These are phyloP conservation scores for Gymnorhina tibicen DNA, from an alignment of 2,113 vertebrate genomes.

Conservation along the genomic window DNA sequence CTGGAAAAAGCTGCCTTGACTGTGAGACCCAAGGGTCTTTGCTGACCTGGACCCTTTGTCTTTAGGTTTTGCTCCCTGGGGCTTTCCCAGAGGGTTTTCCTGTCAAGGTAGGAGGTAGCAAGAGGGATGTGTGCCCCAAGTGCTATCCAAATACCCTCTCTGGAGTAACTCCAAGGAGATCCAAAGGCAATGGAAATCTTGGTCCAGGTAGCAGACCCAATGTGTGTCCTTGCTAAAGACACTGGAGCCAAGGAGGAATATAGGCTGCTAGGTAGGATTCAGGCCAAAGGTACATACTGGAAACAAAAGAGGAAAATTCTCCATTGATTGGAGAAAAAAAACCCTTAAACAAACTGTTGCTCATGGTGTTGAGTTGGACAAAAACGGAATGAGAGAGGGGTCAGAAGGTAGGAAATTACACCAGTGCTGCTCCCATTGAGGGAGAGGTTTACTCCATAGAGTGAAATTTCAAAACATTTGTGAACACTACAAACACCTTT, in stretches of 20 bases:
- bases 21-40: not conserved
- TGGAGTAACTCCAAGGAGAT: not conserved
- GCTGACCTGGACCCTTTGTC: not conserved
- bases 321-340: not conserved
- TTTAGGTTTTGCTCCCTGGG: not conserved
- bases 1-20: not conserved
- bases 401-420: not conserved
- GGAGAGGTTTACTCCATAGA: not conserved
- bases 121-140: not conserved
- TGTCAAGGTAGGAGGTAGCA: not conserved
- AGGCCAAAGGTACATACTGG: not conserved
- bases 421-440: not conserved
- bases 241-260: not conserved
- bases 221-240: not conserved
- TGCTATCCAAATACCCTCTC: not conserved
- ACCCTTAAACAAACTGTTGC: rapidly evolving
- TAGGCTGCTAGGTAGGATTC: not conserved
- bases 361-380: not conserved
- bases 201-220: not conserved
- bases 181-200: not conserved
- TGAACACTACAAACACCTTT: not conserved
- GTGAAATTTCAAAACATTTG: not conserved
- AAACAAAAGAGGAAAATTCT: not conserved
- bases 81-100: not conserved
- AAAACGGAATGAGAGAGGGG: not conserved